A percentile compares a stretch with the other conserved stretches of the same genome.
These are phyloP conservation scores for Tympanuchus pallidicinctus DNA, from an alignment of 2,113 vertebrate genomes.

Conservation along the genomic window DNA sequence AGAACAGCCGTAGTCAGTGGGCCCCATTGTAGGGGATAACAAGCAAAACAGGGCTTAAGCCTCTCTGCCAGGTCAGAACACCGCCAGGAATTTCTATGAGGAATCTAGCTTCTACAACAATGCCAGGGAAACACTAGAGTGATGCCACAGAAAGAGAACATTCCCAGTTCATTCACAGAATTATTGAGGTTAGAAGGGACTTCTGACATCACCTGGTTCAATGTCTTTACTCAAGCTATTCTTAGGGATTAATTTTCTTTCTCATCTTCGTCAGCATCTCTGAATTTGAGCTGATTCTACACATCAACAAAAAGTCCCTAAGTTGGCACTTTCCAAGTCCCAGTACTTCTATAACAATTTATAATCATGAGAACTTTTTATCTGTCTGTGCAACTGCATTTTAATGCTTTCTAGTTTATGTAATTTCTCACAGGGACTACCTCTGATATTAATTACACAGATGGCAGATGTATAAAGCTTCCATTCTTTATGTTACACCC, in stretches of 20 bases:
- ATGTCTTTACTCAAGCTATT: background rate
- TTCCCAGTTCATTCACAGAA: background rate
- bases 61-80: background rate
- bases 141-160: background rate
- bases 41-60: background rate
- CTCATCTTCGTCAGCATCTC: background rate
- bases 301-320: background rate
- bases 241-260: background rate
- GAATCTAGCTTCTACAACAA: background rate
- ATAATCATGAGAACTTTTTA: background rate
- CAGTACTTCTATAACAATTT: background rate
- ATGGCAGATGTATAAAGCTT: background rate
- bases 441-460: background rate
- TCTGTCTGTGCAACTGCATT: background rate
- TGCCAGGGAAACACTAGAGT: background rate
- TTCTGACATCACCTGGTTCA: background rate
- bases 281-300: background rate
- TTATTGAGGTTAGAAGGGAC: background rate
- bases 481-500: background rate
- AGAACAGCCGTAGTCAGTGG: background rate
- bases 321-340: background rate
- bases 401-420: background rate
- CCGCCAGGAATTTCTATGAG: background rate
- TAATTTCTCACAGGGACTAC: background rate
- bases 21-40: fast-evolving